Evolutionary conservation across 1,140 invertebrate genomes (phyloP).

Genomic region (Nasonia giraulti): DNA sequence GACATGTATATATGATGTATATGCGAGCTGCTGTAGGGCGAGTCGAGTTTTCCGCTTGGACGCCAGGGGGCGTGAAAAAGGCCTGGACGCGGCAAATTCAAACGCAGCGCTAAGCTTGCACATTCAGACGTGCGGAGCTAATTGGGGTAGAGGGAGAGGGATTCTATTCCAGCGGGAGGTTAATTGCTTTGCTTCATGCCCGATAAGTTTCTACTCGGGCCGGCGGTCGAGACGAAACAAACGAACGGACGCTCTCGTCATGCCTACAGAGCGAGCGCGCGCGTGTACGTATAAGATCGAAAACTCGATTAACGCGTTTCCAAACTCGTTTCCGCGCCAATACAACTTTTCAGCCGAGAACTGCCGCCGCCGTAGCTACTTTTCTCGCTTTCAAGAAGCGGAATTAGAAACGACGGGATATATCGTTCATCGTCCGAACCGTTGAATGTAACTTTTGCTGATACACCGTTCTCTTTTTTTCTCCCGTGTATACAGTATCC

Average conservation of each 20-base stretch:
- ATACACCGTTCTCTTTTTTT: not conserved
- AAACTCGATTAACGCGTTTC: slow-evolving; percentile 59
- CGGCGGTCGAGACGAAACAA: not conserved
- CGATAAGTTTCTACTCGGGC: not conserved
- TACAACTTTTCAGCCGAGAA: slow-evolving; percentile 57
- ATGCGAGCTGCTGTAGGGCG: not conserved
- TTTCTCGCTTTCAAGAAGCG: not conserved
- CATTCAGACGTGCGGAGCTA: not conserved
- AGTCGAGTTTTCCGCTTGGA: not conserved
- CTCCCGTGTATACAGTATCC: not conserved
- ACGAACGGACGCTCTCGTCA: not conserved
- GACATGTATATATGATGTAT: not conserved
- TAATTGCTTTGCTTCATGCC: slow-evolving; percentile 1
- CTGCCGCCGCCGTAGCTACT: not conserved
- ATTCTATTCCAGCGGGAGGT: not conserved
- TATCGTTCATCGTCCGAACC: not conserved
- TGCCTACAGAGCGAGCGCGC: too few relatives aligned
- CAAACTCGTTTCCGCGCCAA: slow-evolving; percentile 56
- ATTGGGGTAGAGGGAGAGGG: not conserved
- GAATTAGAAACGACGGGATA: slow-evolving; percentile 12
- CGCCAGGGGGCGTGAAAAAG: slow-evolving; percentile 5
- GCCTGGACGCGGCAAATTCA: slow-evolving; percentile 7
- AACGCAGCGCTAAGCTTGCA: not conserved
- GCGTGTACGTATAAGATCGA: slow-evolving; percentile 19
- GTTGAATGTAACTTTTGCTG: not conserved